phyloP scores from a whole-genome alignment of 2,888 invertebrate species.

The Scaptodrosophila latifasciaeformis region DNA sequence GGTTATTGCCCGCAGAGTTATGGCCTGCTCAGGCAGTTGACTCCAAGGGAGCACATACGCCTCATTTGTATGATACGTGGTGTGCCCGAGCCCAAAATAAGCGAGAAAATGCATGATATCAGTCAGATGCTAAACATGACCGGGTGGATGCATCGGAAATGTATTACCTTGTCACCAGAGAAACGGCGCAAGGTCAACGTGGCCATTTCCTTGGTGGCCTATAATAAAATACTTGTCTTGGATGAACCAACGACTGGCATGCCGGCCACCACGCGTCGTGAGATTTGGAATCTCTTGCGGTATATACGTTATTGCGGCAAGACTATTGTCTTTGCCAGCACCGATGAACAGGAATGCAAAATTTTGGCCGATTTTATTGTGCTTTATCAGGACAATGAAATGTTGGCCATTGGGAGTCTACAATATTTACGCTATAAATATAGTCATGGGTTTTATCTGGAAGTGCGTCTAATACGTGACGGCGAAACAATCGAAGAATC shows the following conservation, averaged over 20 bases:
- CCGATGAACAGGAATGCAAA: constrained; percentile 89
- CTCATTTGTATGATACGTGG: constrained; percentile 81
- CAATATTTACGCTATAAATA: constrained; percentile 86
- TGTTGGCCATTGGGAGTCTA: constrained; percentile 83
- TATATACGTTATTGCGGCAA: constrained; percentile 81
- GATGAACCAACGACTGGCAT: constrained; percentile 77
- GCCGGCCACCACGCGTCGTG: constrained; percentile 86
- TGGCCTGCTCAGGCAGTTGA: constrained; percentile 80
- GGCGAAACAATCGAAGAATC: constrained; percentile 47
- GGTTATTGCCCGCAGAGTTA: constrained; percentile 82
- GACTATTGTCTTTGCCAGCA: constrained; percentile 86
- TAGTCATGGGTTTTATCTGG: constrained; percentile 75
- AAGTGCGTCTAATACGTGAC: constrained; percentile 58
- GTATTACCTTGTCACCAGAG: constrained; percentile 79
- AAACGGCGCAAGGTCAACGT: constrained; percentile 83
- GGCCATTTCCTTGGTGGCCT: constrained; percentile 82
- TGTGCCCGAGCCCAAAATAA: constrained; percentile 69
- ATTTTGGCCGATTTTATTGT: constrained; percentile 84
- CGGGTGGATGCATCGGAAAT: constrained; percentile 79
- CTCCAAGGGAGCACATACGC: constrained; percentile 80
- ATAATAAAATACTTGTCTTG: constrained; percentile 80
- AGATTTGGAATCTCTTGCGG: constrained; percentile 85
- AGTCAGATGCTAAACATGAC: constrained; percentile 78
- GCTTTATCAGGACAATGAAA: constrained; percentile 85
- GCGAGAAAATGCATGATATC: constrained; percentile 73